Conservation (phyloP, 2,797 vertebrate genomes). For the Cirrhinus molitorella region DNA sequence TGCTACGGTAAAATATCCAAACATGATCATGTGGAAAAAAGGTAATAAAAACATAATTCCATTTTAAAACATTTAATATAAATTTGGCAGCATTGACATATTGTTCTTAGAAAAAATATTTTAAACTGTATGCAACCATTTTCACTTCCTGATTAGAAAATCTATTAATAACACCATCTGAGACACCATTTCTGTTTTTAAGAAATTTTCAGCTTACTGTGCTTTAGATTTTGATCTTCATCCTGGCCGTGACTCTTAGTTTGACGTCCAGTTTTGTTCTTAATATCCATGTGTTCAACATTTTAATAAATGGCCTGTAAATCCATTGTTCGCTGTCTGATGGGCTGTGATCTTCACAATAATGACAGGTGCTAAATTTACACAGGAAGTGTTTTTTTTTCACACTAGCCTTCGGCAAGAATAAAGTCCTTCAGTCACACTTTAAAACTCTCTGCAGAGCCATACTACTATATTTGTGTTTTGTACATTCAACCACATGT, state of each 20-base stretch:
- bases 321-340: background rate
- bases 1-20: too few species aligned
- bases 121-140: too few species aligned
- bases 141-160: background rate
- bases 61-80: too few species aligned
- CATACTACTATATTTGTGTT: background rate
- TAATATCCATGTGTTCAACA: accelerated
- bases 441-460: too few species aligned
- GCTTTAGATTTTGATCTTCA: background rate
- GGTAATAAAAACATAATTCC: too few species aligned
- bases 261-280: background rate
- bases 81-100: too few species aligned
- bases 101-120: too few species aligned
- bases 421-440: background rate
- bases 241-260: background rate
- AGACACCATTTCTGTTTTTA: background rate
- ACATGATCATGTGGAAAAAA: too few species aligned
- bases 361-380: too few species aligned
- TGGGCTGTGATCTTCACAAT: background rate
- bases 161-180: too few species aligned
- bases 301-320: background rate
- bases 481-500: background rate
- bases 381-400: background rate
- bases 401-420: background rate
- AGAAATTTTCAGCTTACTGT: background rate